A percentile compares a stretch with the other conserved stretches of the same genome.
phyloP scores from a whole-genome alignment of 2,797 vertebrate species.

The Melanotaenia boesemani region DNA sequence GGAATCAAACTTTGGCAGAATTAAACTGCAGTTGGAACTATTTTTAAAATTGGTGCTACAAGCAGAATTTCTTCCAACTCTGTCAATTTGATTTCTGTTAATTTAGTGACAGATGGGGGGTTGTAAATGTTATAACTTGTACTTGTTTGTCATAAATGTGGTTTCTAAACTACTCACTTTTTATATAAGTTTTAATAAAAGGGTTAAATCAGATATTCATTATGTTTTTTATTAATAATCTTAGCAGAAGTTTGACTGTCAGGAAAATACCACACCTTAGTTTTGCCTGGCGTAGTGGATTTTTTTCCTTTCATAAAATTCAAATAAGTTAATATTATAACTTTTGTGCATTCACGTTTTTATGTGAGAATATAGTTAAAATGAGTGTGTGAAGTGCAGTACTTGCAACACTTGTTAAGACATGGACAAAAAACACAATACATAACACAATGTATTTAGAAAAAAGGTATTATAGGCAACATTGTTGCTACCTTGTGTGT shows the following conservation, averaged over 20 bases:
- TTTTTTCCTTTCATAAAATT: slow-evolving; percentile 11
- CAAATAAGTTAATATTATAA: neutral
- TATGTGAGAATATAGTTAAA: neutral
- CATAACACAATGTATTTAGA: neutral
- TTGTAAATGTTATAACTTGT: slow-evolving; percentile 1
- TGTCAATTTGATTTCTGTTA: slow-evolving; percentile 43
- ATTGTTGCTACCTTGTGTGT: slow-evolving; percentile 27
- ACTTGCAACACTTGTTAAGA: slow-evolving; percentile 8
- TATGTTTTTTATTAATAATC: slow-evolving; percentile 8
- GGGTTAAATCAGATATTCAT: slow-evolving; percentile 4
- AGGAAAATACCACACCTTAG: slow-evolving; percentile 7
- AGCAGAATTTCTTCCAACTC: slow-evolving; percentile 47
- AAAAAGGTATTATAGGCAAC: slow-evolving; percentile 35
- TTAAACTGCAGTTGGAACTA: slow-evolving; percentile 48
- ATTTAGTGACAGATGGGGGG: slow-evolving; percentile 45
- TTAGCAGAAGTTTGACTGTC: slow-evolving; percentile 7
- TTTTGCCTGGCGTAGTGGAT: neutral
- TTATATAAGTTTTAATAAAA: slow-evolving; percentile 9
- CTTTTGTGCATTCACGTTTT: slow-evolving; percentile 2
- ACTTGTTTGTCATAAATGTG: neutral
- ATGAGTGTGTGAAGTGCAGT: slow-evolving; percentile 6
- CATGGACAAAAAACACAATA: neutral
- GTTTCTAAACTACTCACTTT: neutral
- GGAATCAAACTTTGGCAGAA: slow-evolving; percentile 49
- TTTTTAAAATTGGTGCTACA: slow-evolving; percentile 53